Evolutionary conservation across 2,888 invertebrate genomes (phyloP), one percentile per base, ranked within the genome.

Genomic region (Watsonalla binaria): DNA sequence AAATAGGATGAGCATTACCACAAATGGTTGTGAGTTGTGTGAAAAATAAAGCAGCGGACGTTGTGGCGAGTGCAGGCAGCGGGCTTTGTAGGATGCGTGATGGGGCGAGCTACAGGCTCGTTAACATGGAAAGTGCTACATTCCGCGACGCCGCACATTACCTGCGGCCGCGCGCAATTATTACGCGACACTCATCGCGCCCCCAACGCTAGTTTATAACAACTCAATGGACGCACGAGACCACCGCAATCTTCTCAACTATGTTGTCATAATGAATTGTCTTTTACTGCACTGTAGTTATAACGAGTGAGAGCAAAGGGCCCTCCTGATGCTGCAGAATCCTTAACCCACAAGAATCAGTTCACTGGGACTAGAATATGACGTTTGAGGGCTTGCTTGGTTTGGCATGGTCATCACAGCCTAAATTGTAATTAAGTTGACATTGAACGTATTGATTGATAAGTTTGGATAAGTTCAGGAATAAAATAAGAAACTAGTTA

Each of bases 81-180:
- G 57, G 57, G 64, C 63, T 62, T 59, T 60, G 61, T 61, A 63
- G 65, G 66, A 63, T 62, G 73, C 70, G 76, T 74, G 74, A 77
- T 77, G 78, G 72, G 72, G 71, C 72, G 72, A 67, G 66, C 65
- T 65, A 72, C 67, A 70, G 60, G 74, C 83, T 86, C 82, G 86
- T 85, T 86, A 84, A 83, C 82, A 78, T 74, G 77, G 80, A 73
- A 74, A 82, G 80, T 82, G 83, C 76, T 65, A 80, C 82, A 83
- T 84, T 83, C 80, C 80, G 61, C 74, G 72, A 70, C 78, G 82
- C 86, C 85, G 82, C 86, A 84, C 81, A 84, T 84, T 80, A 83
- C 71, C 73, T 76, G 80, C 66, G 76, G 77, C 77, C 60, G 70
- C 65, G 58, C 75, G 72, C 79, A 84, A 84, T 85, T 84, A 84